Percentiles rank a stretch among this genome's conserved stretches.
Evolutionary conservation across 2,888 invertebrate genomes (phyloP).

Genomic region (Patella ulyssiponensis): DNA sequence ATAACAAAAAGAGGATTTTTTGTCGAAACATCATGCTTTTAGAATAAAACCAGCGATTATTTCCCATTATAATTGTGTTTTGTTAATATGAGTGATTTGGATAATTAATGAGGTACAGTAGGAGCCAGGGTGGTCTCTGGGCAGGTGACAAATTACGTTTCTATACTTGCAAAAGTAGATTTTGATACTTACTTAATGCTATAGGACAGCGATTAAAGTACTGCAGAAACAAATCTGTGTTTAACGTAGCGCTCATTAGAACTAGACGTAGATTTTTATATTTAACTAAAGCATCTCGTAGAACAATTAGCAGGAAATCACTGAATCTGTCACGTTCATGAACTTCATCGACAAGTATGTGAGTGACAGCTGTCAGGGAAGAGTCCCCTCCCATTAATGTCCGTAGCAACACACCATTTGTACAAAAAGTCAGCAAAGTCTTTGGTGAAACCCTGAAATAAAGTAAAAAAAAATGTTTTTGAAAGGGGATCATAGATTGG

Average conservation of each 20-base stretch:
- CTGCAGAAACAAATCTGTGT: conserved; percentile 84
- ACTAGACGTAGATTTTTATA: conserved; percentile 84
- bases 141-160: too few species aligned
- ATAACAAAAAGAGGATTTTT: too few species aligned
- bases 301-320: conserved; percentile 90
- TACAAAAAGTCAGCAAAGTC: conserved; percentile 90
- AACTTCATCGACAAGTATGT: conserved; percentile 87
- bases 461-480: background rate
- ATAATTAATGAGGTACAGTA: too few species aligned
- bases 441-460: conserved; percentile 80
- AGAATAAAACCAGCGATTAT: too few species aligned
- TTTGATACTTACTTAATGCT: conserved; percentile 75
- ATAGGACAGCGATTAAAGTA: conserved; percentile 89
- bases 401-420: conserved; percentile 90
- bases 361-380: conserved; percentile 83
- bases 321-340: conserved; percentile 94
- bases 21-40: too few species aligned
- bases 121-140: too few species aligned
- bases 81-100: too few species aligned
- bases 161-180: too few species aligned
- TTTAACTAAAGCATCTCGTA: conserved; percentile 82
- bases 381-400: conserved; percentile 87
- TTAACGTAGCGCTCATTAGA: conserved; percentile 96
- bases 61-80: too few species aligned
- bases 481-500: background rate